These are phyloP conservation scores for Coccyzus lansbergi DNA, from an alignment of 2,797 vertebrate genomes.

Conservation along the genomic window DNA sequence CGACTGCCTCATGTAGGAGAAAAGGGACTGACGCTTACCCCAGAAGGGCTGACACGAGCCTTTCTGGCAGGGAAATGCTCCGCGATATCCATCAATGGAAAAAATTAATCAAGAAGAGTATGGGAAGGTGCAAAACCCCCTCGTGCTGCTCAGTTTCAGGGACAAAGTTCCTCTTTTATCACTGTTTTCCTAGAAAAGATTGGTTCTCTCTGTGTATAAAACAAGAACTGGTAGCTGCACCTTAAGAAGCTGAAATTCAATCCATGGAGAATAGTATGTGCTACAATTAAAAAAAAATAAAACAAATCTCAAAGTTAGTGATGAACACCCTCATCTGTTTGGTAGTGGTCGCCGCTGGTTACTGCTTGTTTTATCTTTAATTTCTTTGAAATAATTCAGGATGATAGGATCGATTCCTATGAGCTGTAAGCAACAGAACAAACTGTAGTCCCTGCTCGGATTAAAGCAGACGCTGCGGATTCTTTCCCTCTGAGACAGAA, in stretches of 20 bases:
- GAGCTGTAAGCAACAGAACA: conserved; percentile 85
- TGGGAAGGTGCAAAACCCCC: background rate
- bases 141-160: background rate
- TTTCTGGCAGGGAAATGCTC: background rate
- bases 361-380: background rate
- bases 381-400: background rate
- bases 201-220: conserved; percentile 18
- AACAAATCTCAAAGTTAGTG: conserved; percentile 19
- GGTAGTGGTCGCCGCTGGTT: conserved; percentile 72
- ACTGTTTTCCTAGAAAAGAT: conserved; percentile 49
- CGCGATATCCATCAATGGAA: background rate
- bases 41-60: background rate
- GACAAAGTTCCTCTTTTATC: conserved; percentile 43
- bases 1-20: background rate
- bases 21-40: background rate
- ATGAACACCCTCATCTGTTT: conserved; percentile 62
- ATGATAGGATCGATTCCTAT: conserved; percentile 47
- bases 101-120: background rate
- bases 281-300: background rate
- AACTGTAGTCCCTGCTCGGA: conserved; percentile 79
- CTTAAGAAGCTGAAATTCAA: conserved; percentile 10
- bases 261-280: background rate
- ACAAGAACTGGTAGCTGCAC: conserved; percentile 7
- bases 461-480: background rate
- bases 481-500: background rate